These are phyloP conservation scores for Jordanella pulchra DNA, from an alignment of 2,797 vertebrate genomes.

Conservation along the genomic window DNA sequence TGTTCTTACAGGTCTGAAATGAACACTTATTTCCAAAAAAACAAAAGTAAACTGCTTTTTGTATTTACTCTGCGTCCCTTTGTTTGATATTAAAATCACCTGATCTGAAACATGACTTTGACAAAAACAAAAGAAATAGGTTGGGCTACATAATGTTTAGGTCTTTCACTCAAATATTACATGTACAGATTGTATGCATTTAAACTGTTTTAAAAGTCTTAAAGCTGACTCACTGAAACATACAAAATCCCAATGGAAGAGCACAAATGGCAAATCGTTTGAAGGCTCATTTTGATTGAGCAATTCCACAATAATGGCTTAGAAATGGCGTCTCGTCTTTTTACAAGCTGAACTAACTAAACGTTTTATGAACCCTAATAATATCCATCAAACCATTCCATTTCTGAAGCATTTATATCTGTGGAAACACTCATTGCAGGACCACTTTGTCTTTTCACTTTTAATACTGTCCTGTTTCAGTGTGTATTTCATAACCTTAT, in stretches of 20 bases:
- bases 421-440: constrained; percentile 54
- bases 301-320: constrained; percentile 13
- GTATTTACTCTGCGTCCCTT: background rate
- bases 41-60: background rate
- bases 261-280: constrained; percentile 5
- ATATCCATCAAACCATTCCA: constrained; percentile 25
- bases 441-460: constrained; percentile 56
- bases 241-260: background rate
- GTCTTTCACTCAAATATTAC: no score
- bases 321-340: background rate
- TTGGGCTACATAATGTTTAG: background rate
- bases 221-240: background rate
- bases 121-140: background rate
- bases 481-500: constrained; percentile 28
- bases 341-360: constrained; percentile 8
- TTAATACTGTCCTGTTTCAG: constrained; percentile 55
- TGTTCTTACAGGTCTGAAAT: no score
- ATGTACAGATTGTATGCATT: background rate
- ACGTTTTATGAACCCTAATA: constrained; percentile 7
- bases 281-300: background rate
- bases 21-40: no score
- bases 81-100: background rate
- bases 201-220: background rate
- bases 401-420: constrained; percentile 36
- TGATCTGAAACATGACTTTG: background rate